These are phyloP conservation scores for Gallinago media DNA, from an alignment of 2,113 vertebrate species.

Conservation along the genomic window DNA sequence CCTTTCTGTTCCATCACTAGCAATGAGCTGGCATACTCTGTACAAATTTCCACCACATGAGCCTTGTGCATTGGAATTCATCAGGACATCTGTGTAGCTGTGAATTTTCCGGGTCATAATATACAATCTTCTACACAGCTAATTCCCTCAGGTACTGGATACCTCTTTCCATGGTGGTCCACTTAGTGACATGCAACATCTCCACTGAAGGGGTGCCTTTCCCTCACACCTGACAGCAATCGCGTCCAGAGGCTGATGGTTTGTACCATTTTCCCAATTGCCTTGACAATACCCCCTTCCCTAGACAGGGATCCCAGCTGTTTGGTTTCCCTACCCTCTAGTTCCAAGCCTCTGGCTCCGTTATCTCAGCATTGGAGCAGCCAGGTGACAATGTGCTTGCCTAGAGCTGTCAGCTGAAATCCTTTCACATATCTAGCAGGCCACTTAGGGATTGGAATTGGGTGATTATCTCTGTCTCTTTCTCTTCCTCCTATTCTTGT, in stretches of 20 bases:
- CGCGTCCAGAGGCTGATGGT: background rate
- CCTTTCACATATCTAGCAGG: background rate
- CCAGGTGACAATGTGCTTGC: background rate
- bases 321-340: background rate
- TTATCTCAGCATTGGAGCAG: background rate
- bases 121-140: too few relatives aligned
- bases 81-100: too few relatives aligned
- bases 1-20: too few relatives aligned
- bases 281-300: background rate
- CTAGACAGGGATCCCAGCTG: background rate
- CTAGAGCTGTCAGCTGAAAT: background rate
- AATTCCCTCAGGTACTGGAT: too few relatives aligned
- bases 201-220: too few relatives aligned
- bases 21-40: too few relatives aligned
- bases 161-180: too few relatives aligned
- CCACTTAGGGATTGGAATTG: background rate
- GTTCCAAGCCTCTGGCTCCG: background rate
- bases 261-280: background rate
- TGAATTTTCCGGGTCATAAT: too few relatives aligned
- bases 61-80: too few relatives aligned
- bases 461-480: background rate
- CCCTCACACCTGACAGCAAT: too few relatives aligned
- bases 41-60: too few relatives aligned
- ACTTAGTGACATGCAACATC: too few relatives aligned
- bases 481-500: background rate